Evolutionary conservation across 2,888 invertebrate genomes (phyloP).

Genomic region (Prenolepis imparis): DNA sequence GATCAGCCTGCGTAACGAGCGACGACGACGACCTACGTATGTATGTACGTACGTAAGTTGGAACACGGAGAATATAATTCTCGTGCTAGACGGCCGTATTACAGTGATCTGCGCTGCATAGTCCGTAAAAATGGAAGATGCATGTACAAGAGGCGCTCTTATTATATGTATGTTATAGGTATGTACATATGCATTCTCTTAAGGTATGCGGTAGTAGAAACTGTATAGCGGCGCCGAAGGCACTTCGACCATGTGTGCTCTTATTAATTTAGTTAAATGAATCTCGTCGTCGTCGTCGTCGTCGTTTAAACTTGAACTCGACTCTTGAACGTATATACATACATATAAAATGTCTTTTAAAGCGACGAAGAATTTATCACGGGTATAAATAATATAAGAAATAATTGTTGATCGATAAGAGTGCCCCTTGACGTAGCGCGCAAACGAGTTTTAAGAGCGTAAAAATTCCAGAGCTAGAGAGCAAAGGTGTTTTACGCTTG

Average conservation of each 20-base stretch:
- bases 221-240: not conserved
- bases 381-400: not conserved
- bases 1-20: slow-evolving; percentile 46
- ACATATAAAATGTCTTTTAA: not conserved
- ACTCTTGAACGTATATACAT: not conserved
- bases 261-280: slow-evolving; percentile 41
- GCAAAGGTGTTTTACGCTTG: not conserved
- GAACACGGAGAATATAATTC: slow-evolving; percentile 14
- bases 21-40: slow-evolving; percentile 5
- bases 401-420: slow-evolving; percentile 15
- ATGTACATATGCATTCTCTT: not conserved
- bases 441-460: slow-evolving; percentile 8
- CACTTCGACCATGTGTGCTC: not conserved
- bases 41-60: not conserved
- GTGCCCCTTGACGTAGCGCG: not conserved
- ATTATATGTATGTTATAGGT: not conserved
- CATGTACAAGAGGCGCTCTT: not conserved
- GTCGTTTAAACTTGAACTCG: slow-evolving; percentile 21
- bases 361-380: slow-evolving; percentile 16
- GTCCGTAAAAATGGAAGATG: slow-evolving; percentile 24
- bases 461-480: not conserved
- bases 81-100: slow-evolving; percentile 17
- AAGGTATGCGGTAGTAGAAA: not conserved
- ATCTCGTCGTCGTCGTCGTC: slow-evolving; percentile 14
- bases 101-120: slow-evolving; percentile 6